Evolutionary conservation across 2,113 vertebrate genomes (phyloP), one percentile per base, ranked within the genome.

Genomic region (Anser brachyrhynchus): DNA sequence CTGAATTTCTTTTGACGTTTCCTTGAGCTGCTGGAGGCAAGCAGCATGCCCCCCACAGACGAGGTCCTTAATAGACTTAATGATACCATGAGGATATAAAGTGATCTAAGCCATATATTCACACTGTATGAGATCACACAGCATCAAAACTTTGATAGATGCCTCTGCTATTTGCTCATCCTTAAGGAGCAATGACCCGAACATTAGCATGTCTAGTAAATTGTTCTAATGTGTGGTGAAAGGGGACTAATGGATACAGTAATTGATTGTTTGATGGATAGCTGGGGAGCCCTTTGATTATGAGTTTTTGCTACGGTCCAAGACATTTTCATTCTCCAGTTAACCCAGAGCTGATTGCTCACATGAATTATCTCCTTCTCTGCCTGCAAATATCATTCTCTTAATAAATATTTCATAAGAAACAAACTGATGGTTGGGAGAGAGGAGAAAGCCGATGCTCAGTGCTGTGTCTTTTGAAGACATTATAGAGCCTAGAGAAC

Each of bases 151-250:
- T 83, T 92, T 96, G 95, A 95, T 72, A 66, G 94, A 95, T 96
- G 83, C 89, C 90, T 92, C 67, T 59, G 58, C 31, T 94, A 84
- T 95, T 95, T 96, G 93, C 91, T 93, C 90, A 94, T 93, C 95
- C 84, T 93, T 90, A 75, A 90, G 74, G 91, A 96, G 95, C 95
- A 95, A 87, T 89, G 94, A 96, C 96, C 94, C 3, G 5, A 84
- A 65, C 92, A 96, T 93, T 65, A 92, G 87, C 90, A 89, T n/a
- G 93, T 89, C 87, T 93, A 96, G 87, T 94, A 97, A 96, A 97
- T 97, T 97, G 92, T 94, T 86, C 85, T 97, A 97, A 97, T 96
- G 93, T 95, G 95, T 93, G 87, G 72, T 93, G 95, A 97, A 95
- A 97, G 95, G 87, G 76, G 82, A 93, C 93, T 95, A 97, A 97